phyloP scores from a whole-genome alignment of 2,113 vertebrate genomes.

The Antigone vipio region DNA sequence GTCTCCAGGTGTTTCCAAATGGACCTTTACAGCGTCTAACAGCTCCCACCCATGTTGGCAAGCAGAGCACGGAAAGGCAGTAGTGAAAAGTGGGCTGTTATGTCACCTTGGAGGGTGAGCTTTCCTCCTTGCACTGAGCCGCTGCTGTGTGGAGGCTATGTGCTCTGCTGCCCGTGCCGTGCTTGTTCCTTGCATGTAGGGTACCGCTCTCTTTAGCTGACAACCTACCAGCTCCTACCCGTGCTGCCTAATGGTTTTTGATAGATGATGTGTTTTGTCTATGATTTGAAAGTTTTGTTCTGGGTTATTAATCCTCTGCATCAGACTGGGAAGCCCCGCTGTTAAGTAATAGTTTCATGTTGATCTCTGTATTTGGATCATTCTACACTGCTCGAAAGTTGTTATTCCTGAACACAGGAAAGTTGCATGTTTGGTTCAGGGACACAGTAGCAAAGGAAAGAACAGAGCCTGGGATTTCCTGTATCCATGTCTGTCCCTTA shows the following conservation, averaged over 20 bases:
- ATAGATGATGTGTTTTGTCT: not conserved
- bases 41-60: conserved; percentile 35
- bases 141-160: not conserved
- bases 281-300: not conserved
- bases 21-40: not conserved
- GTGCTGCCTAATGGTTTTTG: not conserved
- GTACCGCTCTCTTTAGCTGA: fast-evolving
- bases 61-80: not conserved
- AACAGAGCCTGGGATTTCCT: not conserved
- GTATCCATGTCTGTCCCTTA: not conserved
- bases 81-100: conserved; percentile 26
- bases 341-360: not conserved
- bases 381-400: not conserved
- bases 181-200: not conserved
- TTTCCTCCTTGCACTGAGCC: not conserved
- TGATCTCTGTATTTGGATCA: not conserved
- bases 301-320: not conserved
- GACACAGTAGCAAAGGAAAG: not conserved
- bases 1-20: conserved; percentile 49
- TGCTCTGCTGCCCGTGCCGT: fast-evolving
- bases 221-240: not conserved
- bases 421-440: not conserved
- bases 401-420: not conserved
- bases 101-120: not conserved
- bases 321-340: not conserved